These are phyloP conservation scores for Halcyon malimbica DNA, from an alignment of 2,113 vertebrate species.

Conservation along the genomic window DNA sequence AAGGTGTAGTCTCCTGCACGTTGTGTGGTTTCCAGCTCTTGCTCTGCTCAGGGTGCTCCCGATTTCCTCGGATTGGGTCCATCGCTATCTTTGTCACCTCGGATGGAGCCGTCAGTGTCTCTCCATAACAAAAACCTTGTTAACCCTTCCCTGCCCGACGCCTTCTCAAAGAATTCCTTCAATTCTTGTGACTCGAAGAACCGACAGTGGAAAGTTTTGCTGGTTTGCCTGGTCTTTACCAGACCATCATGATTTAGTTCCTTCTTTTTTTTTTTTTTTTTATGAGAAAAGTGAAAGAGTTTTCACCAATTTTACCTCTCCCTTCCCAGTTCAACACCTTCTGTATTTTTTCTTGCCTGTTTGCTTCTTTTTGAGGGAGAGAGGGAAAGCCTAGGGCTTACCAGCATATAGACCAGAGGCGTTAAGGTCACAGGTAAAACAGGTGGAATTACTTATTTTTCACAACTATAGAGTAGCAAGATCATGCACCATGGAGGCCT, in stretches of 20 bases:
- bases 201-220: neutral
- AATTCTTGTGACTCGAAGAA: neutral
- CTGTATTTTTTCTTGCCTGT: neutral
- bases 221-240: neutral
- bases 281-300: neutral
- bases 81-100: neutral
- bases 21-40: neutral
- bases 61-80: neutral
- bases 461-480: neutral
- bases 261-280: neutral
- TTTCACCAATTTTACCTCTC: neutral
- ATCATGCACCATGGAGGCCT: neutral
- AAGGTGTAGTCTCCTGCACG: neutral
- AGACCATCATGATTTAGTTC: neutral
- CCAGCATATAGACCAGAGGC: neutral
- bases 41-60: neutral
- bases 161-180: neutral
- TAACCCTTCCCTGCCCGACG: constrained; percentile 53
- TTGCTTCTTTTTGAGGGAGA: neutral
- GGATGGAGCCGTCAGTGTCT: neutral
- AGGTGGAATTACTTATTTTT: neutral
- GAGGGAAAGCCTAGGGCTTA: neutral
- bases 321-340: neutral
- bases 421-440: neutral
- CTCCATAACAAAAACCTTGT: neutral